Base-by-base conservation (phyloP, 2,888 invertebrate genomes). In the Nephrocerus scutellatus region DNA sequence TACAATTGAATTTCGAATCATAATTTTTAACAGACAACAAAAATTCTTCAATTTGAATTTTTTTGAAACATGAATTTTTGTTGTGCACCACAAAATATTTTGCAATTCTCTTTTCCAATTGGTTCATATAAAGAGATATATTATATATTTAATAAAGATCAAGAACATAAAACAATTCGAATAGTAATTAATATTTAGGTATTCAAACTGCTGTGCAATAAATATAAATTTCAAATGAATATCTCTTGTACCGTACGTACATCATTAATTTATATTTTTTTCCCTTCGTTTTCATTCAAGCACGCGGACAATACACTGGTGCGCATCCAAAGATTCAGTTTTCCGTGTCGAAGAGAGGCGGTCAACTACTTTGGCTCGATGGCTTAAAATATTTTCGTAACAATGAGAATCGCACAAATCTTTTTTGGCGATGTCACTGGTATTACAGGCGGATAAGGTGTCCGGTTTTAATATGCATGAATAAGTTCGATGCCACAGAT, bases 371-470 rank as follows among this genome's bases (percentile, higher is more conserved):
- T 4, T 68, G 64, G 56, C 48, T 66, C 26, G 64, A 68, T 44
- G 67, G 67, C 1, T 39, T 67, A 8, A 66, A 66, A 45, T 68
- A 61, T 48, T 67, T 68, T 51, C 59, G 68, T 3, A 68, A 68
- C 39, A 66, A 66, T 41, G 66, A 64, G 46, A 67, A 67, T 50
- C 60, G 66, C 6, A 64, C 63, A 6, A 67, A 67, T 48, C 49
- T 60, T 25, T 67, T 63, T 36, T 67, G 67, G 67, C 59, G 67
- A 26, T 67, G 67, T 21, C 66, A 66, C 41, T 64, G 66, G 60
- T 67, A 67, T 41, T 67, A 67, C 46, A 56, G 66, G 1, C 60
- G 60, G 16, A 59, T 62, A 10, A 59, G 65, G 21, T 67, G 67
- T 39, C 67, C 66, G 1, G 67, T 67, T 1, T 47, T 67, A 14